Evolutionary conservation across 2,888 invertebrate species (phyloP).

Genomic region (Magallana nippona): DNA sequence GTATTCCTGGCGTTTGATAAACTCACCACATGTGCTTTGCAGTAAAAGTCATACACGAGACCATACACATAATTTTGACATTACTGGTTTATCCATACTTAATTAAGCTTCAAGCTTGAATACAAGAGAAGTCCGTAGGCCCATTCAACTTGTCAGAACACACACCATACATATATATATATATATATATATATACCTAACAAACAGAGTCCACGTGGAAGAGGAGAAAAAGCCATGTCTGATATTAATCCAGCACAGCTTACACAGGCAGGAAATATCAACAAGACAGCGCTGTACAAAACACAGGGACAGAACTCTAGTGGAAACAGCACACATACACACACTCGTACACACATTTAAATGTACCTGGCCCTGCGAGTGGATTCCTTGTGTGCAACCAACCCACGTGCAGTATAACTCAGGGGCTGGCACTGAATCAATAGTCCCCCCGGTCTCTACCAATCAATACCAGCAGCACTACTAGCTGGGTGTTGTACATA

Average conservation of each 20-base stretch:
- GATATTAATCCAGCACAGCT: neutral
- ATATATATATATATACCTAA: neutral
- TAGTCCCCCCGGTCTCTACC: slow-evolving; percentile 28
- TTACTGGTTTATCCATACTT: too few species aligned
- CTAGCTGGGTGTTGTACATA: neutral
- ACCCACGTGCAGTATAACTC: slow-evolving; percentile 34
- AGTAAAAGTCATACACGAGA: neutral
- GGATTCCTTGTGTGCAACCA: slow-evolving; percentile 43
- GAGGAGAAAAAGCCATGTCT: neutral
- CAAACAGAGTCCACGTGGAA: neutral
- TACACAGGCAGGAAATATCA: neutral
- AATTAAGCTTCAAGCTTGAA: neutral
- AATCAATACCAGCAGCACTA: neutral
- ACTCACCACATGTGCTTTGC: neutral
- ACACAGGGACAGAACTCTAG: slow-evolving; percentile 28
- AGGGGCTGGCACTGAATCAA: slow-evolving; percentile 27
- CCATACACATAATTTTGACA: neutral
- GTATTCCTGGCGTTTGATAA: too few species aligned
- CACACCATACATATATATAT: too few species aligned
- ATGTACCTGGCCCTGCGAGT: slow-evolving; percentile 5
- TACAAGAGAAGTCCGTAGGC: neutral
- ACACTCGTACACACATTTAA: neutral
- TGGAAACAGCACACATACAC: neutral
- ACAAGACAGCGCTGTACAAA: neutral
- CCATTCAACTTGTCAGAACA: neutral